Percentiles rank a stretch among this genome's conserved stretches.
These are phyloP conservation scores for Drosophila yooni DNA, from an alignment of 2,888 invertebrate species.

Conservation along the genomic window DNA sequence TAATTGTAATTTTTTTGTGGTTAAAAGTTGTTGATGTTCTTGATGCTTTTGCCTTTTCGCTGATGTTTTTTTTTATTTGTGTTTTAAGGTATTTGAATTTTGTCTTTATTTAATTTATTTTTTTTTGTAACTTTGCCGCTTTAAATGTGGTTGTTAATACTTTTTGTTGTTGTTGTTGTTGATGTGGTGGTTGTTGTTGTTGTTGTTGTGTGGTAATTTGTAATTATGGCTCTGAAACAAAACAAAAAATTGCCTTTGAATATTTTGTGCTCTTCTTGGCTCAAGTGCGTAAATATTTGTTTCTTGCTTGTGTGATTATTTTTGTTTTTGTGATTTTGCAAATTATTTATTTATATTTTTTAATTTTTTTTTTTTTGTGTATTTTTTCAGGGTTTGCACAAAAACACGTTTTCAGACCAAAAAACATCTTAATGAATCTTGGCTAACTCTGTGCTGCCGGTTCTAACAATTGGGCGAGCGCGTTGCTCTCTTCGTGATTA, in stretches of 20 bases:
- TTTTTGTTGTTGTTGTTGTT: conserved; percentile 33
- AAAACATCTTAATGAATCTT: conserved; percentile 34
- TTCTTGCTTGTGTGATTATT: conserved; percentile 3
- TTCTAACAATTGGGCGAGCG: conserved; percentile 39
- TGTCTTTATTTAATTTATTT: conserved; percentile 30
- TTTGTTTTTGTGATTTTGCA: conserved; percentile 6
- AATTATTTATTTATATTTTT: neutral
- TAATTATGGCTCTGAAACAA: conserved; percentile 74
- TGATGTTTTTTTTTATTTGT: conserved; percentile 28
- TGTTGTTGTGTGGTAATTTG: conserved; percentile 55
- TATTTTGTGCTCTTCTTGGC: conserved; percentile 54
- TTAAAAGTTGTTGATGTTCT: conserved; percentile 33
- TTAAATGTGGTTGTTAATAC: conserved; percentile 39
- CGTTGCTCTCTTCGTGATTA: conserved; percentile 47
- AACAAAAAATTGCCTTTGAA: conserved; percentile 60
- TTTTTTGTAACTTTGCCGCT: conserved; percentile 32
- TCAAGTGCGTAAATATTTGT: conserved; percentile 52
- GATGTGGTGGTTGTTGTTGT: conserved; percentile 17
- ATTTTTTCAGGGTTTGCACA: conserved; percentile 16
- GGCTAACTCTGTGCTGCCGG: conserved; percentile 36
- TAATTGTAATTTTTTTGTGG: conserved; percentile 22
- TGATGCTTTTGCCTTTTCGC: conserved; percentile 37
- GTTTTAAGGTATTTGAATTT: conserved; percentile 38
- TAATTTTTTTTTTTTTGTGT: neutral
- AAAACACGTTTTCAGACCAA: conserved; percentile 63